Base-by-base conservation (phyloP, 30 jellyfish, hydroid and myxozoan species). In the Pelagia noctiluca region DNA sequence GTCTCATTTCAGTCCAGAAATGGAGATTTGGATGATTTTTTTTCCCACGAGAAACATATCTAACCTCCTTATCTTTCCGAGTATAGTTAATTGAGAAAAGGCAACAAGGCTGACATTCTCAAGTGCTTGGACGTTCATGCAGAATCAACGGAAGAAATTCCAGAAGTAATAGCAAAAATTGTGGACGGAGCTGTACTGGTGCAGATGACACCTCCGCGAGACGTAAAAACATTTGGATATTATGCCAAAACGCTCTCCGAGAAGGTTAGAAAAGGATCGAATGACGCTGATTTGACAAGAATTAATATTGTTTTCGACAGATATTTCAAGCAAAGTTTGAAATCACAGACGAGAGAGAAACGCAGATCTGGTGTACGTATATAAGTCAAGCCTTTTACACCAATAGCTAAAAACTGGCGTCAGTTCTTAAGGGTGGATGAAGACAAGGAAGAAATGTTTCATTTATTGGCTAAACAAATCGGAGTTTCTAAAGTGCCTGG, bases 281-380 rank as follows among this genome's bases (percentile, higher is more conserved):
- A 26, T 5, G 10, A 22, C 10, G 72, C 10, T n/a, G 23, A 60
- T 26, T n/a, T 65, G 8, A n/a, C 23, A 28, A 60, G 72, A 26
- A n/a, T 60, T 26, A 4, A n/a, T n/a, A 24, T 60, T 26, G 72
- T 26, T 5, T 60, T 60, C 21, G 35, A 60, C 35, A 4, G 72
- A 26, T 60, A 60, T 24, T 60, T 60, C 35, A 60, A 60, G 23
- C 30, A 60, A 22, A 4, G 72, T n/a, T 12, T 60, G 8, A 60
- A 60, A 22, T 60, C 72, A n/a, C 22, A 60, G 23, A 60, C 72
- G 72, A 4, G 72, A 60, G 72, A 60, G 8, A 60, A 26, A 12
- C 10, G 72, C 11, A 24, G 72, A 19, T 11, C 26, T 67, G 92
- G 90, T 70, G 69, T 81, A 26, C 90, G 94, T 22, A 24, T 92